Evolutionary conservation across 2,113 vertebrate genomes (phyloP).

Genomic region (Oncorhynchus masou): DNA sequence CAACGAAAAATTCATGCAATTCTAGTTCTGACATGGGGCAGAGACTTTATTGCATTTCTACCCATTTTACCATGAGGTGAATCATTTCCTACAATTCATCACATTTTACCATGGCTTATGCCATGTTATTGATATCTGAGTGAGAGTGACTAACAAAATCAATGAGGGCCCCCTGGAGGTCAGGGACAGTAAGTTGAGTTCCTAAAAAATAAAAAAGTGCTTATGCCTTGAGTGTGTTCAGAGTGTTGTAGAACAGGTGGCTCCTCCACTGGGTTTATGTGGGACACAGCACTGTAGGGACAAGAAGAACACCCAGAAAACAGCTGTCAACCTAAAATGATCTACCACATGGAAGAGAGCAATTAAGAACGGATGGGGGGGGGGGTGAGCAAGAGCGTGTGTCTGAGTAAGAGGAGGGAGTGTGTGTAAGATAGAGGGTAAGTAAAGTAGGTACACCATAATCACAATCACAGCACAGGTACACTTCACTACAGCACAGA

Average conservation of each 20-base stretch:
- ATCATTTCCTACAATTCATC: no score
- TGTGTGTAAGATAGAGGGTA: background rate
- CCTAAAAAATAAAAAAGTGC: no score
- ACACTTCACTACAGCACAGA: conserved; percentile 21
- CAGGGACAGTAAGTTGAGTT: no score
- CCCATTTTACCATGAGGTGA: no score
- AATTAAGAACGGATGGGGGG: background rate
- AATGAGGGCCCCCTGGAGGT: no score
- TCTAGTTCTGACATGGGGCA: no score
- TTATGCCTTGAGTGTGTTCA: no score
- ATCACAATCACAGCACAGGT: conserved; percentile 25
- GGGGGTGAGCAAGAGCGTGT: background rate
- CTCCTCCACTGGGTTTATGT: conserved; percentile 55
- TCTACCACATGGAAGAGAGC: background rate
- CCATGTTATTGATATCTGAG: no score
- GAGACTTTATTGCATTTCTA: no score
- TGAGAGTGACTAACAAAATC: no score
- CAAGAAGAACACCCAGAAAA: conserved; percentile 6
- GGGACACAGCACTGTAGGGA: conserved; percentile 76
- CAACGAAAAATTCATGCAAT: no score
- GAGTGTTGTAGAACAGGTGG: conserved; percentile 31
- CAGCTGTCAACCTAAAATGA: background rate
- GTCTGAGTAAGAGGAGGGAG: background rate
- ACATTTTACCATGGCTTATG: no score
- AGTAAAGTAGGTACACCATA: background rate